These are phyloP conservation scores for Botia almorhae DNA, from an alignment of 2,797 vertebrate genomes.

Conservation along the genomic window DNA sequence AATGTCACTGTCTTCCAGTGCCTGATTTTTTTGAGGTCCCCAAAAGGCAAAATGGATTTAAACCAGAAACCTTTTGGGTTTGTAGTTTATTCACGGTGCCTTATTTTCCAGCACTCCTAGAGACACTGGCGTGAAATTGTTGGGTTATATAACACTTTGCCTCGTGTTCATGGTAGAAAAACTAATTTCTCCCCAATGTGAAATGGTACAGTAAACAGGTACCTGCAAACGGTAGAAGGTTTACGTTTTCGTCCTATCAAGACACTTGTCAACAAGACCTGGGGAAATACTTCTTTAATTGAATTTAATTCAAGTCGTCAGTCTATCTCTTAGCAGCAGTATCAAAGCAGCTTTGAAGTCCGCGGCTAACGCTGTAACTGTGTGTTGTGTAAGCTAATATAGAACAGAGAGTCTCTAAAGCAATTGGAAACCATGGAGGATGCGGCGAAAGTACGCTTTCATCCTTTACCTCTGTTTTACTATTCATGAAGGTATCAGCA, in stretches of 20 bases:
- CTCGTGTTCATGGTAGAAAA: not conserved
- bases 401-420: conserved; percentile 42
- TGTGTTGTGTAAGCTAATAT: conserved; percentile 38
- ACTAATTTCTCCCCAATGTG: not conserved
- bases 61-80: conserved; percentile 28
- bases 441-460: conserved; percentile 39
- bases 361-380: conserved; percentile 23
- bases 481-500: conserved; percentile 52
- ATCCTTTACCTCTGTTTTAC: conserved; percentile 45
- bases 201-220: not conserved
- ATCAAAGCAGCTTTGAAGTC: conserved; percentile 34
- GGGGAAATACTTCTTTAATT: conserved; percentile 28
- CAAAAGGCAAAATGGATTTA: conserved; percentile 27
- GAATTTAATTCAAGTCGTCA: not conserved
- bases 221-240: not conserved
- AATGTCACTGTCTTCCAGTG: conserved; percentile 49
- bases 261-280: not conserved
- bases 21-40: conserved; percentile 41
- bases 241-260: conserved; percentile 1
- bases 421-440: conserved; percentile 43
- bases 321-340: conserved; percentile 29
- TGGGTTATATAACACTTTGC: conserved; percentile 9
- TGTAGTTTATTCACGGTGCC: conserved; percentile 1
- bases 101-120: conserved; percentile 18
- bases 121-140: conserved; percentile 5